A percentile compares a stretch with the other conserved stretches of the same genome.
Conservation (phyloP, 2,797 vertebrate genomes). For the Diglossa cyanea region DNA sequence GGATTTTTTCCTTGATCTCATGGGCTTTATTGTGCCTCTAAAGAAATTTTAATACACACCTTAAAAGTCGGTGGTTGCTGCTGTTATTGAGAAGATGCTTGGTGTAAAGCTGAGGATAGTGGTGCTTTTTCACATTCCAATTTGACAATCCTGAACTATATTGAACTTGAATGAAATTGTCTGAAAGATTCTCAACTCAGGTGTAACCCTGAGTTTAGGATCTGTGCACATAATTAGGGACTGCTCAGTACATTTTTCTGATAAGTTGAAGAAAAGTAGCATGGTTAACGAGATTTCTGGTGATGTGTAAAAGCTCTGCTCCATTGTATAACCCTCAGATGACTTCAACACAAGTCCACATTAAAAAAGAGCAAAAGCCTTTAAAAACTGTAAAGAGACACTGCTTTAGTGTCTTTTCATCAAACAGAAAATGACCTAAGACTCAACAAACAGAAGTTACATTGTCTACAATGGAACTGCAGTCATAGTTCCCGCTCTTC, state of each 20-base stretch:
- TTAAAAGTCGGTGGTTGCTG: background rate
- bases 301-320: background rate
- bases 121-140: background rate
- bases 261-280: background rate
- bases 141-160: background rate
- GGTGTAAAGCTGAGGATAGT: background rate
- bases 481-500: background rate
- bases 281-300: background rate
- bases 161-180: background rate
- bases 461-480: fast-evolving
- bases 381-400: background rate
- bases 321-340: background rate
- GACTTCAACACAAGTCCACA: background rate
- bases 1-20: background rate
- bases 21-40: background rate
- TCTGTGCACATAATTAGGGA: background rate
- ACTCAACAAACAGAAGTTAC: background rate
- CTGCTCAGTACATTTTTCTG: background rate
- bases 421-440: background rate
- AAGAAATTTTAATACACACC: background rate
- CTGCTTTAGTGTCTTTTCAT: background rate
- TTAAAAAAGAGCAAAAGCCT: background rate
- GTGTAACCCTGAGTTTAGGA: background rate
- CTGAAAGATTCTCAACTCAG: background rate
- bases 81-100: background rate